A percentile compares a stretch with the other conserved stretches of the same genome.
These are phyloP conservation scores for Epinephelus malabaricus DNA, from an alignment of 2,797 vertebrate genomes.

Conservation along the genomic window DNA sequence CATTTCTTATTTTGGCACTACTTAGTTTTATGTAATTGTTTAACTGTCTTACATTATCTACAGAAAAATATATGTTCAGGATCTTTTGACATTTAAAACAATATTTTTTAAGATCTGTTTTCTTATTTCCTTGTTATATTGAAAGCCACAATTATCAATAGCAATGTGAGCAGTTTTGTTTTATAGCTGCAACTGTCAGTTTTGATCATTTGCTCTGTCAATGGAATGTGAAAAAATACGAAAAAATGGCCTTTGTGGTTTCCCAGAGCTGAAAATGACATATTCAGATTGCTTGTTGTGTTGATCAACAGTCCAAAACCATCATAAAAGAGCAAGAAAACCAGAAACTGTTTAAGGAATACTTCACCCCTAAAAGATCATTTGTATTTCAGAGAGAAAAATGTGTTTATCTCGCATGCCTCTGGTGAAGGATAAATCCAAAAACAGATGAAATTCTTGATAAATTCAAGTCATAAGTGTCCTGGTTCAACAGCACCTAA, in stretches of 20 bases:
- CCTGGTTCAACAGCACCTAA: no score
- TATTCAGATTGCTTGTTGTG: neutral
- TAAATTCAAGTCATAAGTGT: no score
- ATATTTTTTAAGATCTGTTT: neutral
- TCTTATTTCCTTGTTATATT: no score
- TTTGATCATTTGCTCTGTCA: neutral
- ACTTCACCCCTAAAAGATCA: no score
- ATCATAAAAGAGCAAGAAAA: neutral
- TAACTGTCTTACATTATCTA: neutral
- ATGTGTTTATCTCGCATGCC: no score
- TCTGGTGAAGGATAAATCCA: no score
- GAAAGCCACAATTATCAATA: neutral
- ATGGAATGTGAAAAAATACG: neutral
- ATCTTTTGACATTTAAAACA: neutral
- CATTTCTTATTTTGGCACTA: neutral
- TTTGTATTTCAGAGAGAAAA: no score
- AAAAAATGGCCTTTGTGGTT: neutral
- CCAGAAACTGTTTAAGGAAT: no score
- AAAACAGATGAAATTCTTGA: no score
- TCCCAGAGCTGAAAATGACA: neutral
- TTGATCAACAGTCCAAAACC: neutral
- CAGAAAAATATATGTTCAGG: neutral
- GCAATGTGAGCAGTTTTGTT: neutral
- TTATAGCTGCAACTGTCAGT: neutral
- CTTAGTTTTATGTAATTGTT: neutral